Base-by-base conservation (phyloP, 2,888 invertebrate genomes). In the Amphipoea lucens region DNA sequence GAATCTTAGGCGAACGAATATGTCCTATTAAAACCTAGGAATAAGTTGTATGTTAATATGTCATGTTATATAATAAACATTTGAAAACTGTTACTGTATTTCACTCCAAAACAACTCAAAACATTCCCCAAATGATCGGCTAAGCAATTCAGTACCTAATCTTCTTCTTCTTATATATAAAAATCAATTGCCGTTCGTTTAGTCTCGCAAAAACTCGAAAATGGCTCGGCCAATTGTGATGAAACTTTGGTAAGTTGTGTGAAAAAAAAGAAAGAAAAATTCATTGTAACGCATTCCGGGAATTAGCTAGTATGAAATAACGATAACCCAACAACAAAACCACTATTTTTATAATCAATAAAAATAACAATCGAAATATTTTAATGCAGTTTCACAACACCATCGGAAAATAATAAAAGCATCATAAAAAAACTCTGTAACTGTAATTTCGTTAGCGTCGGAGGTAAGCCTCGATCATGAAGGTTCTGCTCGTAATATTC, bases 311-410 rank as follows among this genome's bases (percentile, higher is more conserved):
- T 40, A 76, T 65, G n/a, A 62, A 76, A 71, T 65, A 79, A 67
- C 60, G 63, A 74, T 63, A 77, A 63, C 48, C 36, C 20, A 51
- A 45, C 36, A 76, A 86, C 17, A 17, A 60, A 71, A 51, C 11
- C 14, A 36, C 0, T 36, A 62, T 73, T 74, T 65, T n/a, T 62
- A 77, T 69, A 76, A 72, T 29, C 74, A 63, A 84, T 90, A 82
- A 87, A 85, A 87, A 87, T 78, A 84, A 76, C 74, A 91, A 91
- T 90, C 79, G 76, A 83, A 90, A 90, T 85, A n/a, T 91, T 91
- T 91, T 91, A 90, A 88, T 79, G n/a, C 81, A 85, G 90, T 92
- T 92, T 87, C 82, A 74, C 81, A 90, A 88, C 67, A 67, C 75
- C 81, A 87, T 86, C 86, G 65, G 83, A 84, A 87, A 87, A 74